Evolutionary conservation across 2,113 vertebrate species (phyloP).

Genomic region (Microcebus jonahi): DNA sequence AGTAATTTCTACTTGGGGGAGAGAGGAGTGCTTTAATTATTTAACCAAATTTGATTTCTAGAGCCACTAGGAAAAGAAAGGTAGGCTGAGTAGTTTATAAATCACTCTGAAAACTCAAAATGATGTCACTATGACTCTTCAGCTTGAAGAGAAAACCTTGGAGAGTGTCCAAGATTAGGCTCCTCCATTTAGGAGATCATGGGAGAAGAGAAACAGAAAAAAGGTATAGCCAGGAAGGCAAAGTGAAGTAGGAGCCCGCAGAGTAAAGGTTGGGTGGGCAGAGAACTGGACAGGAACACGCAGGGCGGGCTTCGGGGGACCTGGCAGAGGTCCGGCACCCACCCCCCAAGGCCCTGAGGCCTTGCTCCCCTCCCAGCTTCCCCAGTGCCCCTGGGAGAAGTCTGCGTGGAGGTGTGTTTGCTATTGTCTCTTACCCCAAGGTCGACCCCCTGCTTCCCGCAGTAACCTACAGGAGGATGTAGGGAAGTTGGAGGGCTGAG

Average conservation of each 20-base stretch:
- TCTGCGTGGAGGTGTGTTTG: accelerated
- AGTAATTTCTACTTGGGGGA: background rate
- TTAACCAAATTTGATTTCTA: constrained; percentile 22
- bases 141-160: background rate
- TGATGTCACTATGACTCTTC: background rate
- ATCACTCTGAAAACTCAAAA: background rate
- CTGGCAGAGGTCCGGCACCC: background rate
- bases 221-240: background rate
- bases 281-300: background rate
- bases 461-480: background rate
- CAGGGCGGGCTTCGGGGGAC: accelerated
- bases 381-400: background rate
- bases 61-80: background rate
- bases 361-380: background rate
- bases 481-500: background rate
- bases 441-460: background rate
- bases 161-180: background rate
- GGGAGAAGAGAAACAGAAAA: background rate
- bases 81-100: background rate
- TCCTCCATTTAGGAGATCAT: background rate
- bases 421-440: background rate
- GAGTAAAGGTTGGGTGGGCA: background rate
- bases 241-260: background rate
- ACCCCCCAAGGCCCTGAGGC: accelerated
- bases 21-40: background rate